A percentile compares a stretch with the other conserved stretches of the same genome.
Conservation (phyloP, 2,888 invertebrate species). For the Thumatha senex region DNA sequence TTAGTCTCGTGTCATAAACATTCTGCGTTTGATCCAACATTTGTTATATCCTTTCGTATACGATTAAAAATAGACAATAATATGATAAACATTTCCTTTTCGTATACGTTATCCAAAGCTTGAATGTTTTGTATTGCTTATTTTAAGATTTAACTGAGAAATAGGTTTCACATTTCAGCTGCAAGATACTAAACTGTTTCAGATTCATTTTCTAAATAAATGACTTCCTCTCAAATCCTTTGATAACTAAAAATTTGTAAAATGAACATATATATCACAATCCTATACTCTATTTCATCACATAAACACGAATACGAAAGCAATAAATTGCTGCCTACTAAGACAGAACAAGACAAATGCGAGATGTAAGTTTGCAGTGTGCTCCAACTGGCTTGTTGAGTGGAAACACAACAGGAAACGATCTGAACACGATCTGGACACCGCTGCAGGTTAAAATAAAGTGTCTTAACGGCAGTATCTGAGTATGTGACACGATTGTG, state of each 20-base stretch:
- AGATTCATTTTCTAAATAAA: conserved; percentile 41
- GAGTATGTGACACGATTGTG: conserved; percentile 35
- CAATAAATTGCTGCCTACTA: conserved; percentile 61
- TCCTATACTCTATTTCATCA: conserved; percentile 53
- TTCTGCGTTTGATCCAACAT: conserved; percentile 30
- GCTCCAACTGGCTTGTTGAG: conserved; percentile 48
- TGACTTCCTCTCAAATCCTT: conserved; percentile 53
- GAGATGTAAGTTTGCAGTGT: conserved; percentile 49
- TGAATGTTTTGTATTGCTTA: background rate
- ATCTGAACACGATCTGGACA: conserved; percentile 36
- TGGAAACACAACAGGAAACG: conserved; percentile 52
- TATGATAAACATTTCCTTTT: conserved; percentile 20
- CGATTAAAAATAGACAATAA: conserved; percentile 14
- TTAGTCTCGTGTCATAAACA: conserved; percentile 58
- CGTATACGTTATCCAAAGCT: conserved; percentile 11
- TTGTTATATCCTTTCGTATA: conserved; percentile 19
- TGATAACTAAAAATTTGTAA: conserved; percentile 64
- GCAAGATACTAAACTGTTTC: background rate
- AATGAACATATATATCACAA: conserved; percentile 68
- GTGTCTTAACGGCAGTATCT: conserved; percentile 42
- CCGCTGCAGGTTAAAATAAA: conserved; percentile 37
- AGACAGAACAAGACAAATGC: conserved; percentile 67
- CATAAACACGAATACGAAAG: conserved; percentile 55
- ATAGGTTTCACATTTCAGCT: background rate
- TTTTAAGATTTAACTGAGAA: background rate